These are phyloP conservation scores for Gymnoscopelus microlampas DNA, from an alignment of 2,797 vertebrate genomes.

Conservation along the genomic window DNA sequence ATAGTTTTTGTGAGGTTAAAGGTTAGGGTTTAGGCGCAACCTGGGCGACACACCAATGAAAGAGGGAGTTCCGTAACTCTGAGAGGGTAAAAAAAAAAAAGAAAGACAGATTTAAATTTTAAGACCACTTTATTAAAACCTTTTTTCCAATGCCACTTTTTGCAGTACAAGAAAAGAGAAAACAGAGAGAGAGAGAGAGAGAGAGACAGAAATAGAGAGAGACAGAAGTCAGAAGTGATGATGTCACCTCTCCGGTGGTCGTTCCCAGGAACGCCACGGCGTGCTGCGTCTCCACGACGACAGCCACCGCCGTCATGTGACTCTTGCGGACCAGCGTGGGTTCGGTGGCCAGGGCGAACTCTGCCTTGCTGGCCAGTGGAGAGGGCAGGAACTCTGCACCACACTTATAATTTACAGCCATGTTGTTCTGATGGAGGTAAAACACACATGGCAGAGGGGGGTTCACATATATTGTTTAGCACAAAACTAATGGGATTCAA, in stretches of 20 bases:
- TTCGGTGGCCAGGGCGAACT: constrained; percentile 72
- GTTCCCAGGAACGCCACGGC: constrained; percentile 91
- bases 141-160: too few species aligned
- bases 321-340: constrained; percentile 70
- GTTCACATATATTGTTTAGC: too few species aligned
- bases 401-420: constrained; percentile 47
- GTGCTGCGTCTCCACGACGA: constrained; percentile 85
- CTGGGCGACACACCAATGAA: too few species aligned
- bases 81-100: too few species aligned
- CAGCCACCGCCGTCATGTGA: constrained; percentile 87
- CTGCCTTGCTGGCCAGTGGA: constrained; percentile 87
- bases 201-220: constrained; percentile 58
- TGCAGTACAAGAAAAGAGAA: not conserved
- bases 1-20: too few species aligned
- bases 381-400: constrained; percentile 86
- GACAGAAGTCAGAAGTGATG: constrained; percentile 25
- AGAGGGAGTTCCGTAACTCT: too few species aligned
- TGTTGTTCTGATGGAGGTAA: constrained; percentile 28
- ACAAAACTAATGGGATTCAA: too few species aligned
- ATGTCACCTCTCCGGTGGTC: constrained; percentile 84
- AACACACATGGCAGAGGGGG: not conserved
- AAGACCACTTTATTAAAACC: too few species aligned
- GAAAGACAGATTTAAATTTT: too few species aligned
- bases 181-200: not conserved
- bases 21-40: too few species aligned